Evolutionary conservation across 2,113 vertebrate species (phyloP).

Genomic region (Procavia capensis): DNA sequence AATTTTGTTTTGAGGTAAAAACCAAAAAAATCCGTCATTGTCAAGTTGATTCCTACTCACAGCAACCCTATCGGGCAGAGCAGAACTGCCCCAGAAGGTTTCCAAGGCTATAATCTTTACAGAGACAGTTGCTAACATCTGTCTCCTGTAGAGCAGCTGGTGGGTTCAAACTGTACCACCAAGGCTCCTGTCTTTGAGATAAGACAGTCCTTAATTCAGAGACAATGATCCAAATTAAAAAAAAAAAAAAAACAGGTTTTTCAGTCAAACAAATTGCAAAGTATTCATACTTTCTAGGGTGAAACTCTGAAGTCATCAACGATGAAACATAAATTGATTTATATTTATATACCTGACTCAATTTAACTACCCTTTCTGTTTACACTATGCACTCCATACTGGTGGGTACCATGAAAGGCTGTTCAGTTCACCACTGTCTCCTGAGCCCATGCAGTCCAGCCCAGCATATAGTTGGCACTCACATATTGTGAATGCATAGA

Average conservation of each 20-base stretch:
- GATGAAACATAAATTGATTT: neutral
- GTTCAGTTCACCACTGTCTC: rapidly evolving
- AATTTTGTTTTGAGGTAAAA: neutral
- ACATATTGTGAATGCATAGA: rapidly evolving
- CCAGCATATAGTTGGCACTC: neutral
- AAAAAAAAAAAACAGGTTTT: neutral
- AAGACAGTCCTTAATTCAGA: neutral
- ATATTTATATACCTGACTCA: neutral
- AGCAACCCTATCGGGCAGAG: no score
- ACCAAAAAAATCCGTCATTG: no score
- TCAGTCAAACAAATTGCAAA: neutral
- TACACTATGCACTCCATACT: rapidly evolving
- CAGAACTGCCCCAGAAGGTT: no score
- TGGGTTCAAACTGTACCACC: neutral
- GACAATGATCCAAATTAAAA: neutral
- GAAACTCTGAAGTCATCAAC: neutral
- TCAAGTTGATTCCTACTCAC: no score
- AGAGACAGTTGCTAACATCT: no score
- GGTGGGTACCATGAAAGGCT: rapidly evolving
- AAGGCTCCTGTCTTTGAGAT: neutral
- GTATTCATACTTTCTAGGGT: neutral
- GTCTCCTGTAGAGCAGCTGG: neutral
- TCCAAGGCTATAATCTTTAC: no score
- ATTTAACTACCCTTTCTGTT: neutral
- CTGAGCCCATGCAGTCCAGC: neutral